Evolutionary conservation across 1,140 invertebrate species (phyloP), one percentile per base, ranked within the genome.

Genomic region (Achroia grisella): DNA sequence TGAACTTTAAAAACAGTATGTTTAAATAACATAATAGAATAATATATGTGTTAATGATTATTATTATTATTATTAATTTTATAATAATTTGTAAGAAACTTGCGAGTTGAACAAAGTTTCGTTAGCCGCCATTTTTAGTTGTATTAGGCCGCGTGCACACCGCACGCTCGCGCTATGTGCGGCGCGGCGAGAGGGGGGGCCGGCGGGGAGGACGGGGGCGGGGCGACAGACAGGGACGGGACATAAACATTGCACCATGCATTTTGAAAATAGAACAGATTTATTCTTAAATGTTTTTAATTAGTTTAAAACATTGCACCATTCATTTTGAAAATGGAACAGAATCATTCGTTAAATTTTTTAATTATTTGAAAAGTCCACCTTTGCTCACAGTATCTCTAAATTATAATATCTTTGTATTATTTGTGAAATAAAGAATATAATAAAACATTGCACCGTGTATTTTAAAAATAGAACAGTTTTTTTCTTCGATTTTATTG

Each of bases 51-150:
- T 6, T 4, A 29, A 29, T 6, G 28, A 6, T 10, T 29, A 29
- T 29, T 6, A 29, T 6, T 29, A 6, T 29, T 4, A 29, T 29
- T 29, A 29, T 29, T 8, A 31, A 31, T 4, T 10, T 31, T 31
- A 31, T 23, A n/a, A n/a, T n/a, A n/a, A n/a, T 23, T 23, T 6
- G 2, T 23, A 23, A 23, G 6, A 14, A 14, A 35, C 12, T 35
- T 6, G 5, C 4, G 12, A 6, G 2, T 2, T 15, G 5, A 4
- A 35, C 10, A 37, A 37, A 37, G 35, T 37, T 37, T 23, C 10
- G 29, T 14, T 28, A 61, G 62, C 78, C 60, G 78, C 78, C 78
- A 83, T 83, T 72, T 83, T 83, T 80, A 80, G 68, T 82, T 80
- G 63, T 63, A 56, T 70, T 66, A 64, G 64, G 64, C 71, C 60